Percentiles rank a stretch among this genome's conserved stretches.
Evolutionary conservation across 30 jellyfish, hydroid and myxozoan species (phyloP).

Genomic region (Aurelia aurita): DNA sequence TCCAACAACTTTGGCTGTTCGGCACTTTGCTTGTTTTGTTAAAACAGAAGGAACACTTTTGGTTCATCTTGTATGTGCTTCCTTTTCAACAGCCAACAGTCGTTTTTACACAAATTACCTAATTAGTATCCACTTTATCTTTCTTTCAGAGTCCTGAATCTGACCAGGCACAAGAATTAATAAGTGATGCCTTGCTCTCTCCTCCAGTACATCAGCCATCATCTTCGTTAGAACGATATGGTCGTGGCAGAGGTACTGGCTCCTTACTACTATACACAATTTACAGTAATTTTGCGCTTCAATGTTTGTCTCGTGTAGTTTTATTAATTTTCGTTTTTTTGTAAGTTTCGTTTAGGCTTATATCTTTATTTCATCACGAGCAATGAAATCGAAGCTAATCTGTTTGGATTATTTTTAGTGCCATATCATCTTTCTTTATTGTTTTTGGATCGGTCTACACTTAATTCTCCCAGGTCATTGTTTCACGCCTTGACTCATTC

Average conservation of each 20-base stretch:
- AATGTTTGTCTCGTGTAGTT: too few species aligned
- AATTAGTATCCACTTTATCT: not conserved
- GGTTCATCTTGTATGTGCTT: not conserved
- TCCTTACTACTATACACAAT: not conserved
- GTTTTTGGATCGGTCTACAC: too few species aligned
- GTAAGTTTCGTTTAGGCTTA: too few species aligned
- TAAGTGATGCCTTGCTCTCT: conserved; percentile 48
- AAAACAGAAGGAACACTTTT: not conserved
- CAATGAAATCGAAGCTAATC: too few species aligned
- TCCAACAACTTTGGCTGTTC: not conserved
- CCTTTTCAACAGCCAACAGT: not conserved
- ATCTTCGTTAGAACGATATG: conserved; percentile 62
- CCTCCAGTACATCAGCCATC: conserved; percentile 13
- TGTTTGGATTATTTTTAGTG: too few species aligned
- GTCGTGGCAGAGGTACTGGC: conserved; percentile 32
- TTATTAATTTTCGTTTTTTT: too few species aligned
- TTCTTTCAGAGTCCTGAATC: conserved; percentile 60
- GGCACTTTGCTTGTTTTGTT: not conserved
- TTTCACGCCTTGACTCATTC: too few species aligned
- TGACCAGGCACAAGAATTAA: conserved; percentile 23
- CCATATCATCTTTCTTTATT: too few species aligned
- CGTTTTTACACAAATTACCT: not conserved
- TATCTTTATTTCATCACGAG: too few species aligned
- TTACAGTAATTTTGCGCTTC: too few species aligned
- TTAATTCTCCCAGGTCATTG: too few species aligned